Base-by-base conservation (phyloP, 2,113 vertebrate genomes). In the Oxygymnocypris stewartii region DNA sequence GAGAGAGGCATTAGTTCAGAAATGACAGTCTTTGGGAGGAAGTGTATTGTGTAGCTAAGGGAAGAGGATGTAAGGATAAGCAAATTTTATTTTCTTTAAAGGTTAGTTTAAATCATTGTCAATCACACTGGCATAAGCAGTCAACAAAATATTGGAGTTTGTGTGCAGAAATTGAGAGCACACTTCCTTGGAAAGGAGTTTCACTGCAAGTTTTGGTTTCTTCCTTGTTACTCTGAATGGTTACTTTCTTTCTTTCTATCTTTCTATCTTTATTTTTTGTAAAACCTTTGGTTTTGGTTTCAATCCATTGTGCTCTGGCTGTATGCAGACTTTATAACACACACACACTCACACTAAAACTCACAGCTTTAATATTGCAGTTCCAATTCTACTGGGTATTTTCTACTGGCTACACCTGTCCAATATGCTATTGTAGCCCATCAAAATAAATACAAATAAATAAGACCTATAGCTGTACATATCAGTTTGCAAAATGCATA, bases 1-100 rank as follows among this genome's bases (percentile, higher is more conserved):
- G 47, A 59, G 23, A 37, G 67, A 47, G 25, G 83, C 76, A 84
- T 79, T 79, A n/a, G 67, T 6, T 87, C 31, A 47, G 49, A 42
- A 23, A 79, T 59, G 25, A 42, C 54, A 40, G 25, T 65, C 51
- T 84, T 49, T 47, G 37, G 63, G 47, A 49, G 20, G 76, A 40
- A 87, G 63, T 76, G 57, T 79, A 47, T 76, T 44, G 75, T 69
- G 6, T 63, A 5, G 20, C 76, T 54, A 28, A 57, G 35, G n/a
- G 65, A 82, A 79, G 57, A 65, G 73, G n/a, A 75, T 47, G 23
- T 28, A 25, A 75, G 20, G 20, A 74, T 11, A 74, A n/a, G 23
- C 73, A 14, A 8, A 18, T 69, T 69, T 8, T 37, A 18, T 69
- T 16, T 69, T 69, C 14, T 18, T 16, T 69, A 37, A 16, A 14